phyloP scores from a whole-genome alignment of 1,140 invertebrate species.

The Condylostylus longicornis region DNA sequence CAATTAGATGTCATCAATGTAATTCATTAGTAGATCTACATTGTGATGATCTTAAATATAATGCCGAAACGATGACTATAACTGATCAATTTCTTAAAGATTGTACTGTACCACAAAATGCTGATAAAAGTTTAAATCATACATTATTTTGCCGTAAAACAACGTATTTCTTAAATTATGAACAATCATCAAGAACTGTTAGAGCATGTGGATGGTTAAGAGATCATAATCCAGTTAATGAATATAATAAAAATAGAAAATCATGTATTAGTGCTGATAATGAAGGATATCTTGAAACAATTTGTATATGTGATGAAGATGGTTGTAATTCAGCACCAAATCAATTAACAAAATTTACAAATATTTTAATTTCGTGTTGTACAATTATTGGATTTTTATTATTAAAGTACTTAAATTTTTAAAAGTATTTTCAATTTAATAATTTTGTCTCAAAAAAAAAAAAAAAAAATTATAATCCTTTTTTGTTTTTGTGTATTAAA shows the following conservation, averaged over 20 bases:
- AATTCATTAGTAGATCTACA: slow-evolving; percentile 60
- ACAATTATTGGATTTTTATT: no score
- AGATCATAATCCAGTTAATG: slow-evolving; percentile 9
- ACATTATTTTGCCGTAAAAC: slow-evolving; percentile 24
- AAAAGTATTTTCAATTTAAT: no score
- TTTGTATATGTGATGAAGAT: slow-evolving; percentile 39
- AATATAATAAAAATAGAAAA: slow-evolving; percentile 21
- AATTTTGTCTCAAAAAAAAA: no score
- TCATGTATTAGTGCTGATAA: slow-evolving; percentile 38
- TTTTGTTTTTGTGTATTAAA: no score
- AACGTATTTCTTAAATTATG: slow-evolving; percentile 26
- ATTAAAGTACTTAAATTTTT: no score
- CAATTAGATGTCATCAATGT: slow-evolving; percentile 60
- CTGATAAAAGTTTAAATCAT: no score
- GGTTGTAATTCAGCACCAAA: slow-evolving; percentile 34
- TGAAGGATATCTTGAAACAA: slow-evolving; percentile 37
- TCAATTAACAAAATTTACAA: no score
- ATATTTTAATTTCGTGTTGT: no score
- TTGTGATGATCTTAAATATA: slow-evolving; percentile 36
- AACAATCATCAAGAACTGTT: slow-evolving; percentile 33
- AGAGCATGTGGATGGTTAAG: slow-evolving; percentile 37
- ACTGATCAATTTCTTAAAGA: slow-evolving; percentile 22
- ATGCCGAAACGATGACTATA: slow-evolving; percentile 19
- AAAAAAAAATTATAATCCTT: no score
- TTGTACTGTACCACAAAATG: slow-evolving; percentile 6